Evolutionary conservation across 2,113 vertebrate species (phyloP), one percentile per base, ranked within the genome.

Genomic region (Menidia beryllina): DNA sequence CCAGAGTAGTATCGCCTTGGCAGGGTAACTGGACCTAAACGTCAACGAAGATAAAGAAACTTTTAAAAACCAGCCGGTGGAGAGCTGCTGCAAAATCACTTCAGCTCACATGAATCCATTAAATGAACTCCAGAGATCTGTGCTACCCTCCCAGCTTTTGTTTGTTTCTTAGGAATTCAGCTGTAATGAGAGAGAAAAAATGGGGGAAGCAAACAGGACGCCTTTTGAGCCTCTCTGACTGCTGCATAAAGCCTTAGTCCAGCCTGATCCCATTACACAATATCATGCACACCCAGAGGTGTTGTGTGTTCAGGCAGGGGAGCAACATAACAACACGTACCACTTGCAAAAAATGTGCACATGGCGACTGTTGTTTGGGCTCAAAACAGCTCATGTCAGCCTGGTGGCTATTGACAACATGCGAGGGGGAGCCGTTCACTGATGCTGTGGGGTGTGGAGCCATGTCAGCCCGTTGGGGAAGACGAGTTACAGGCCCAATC

Each of bases 401-500:
- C 51, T 55, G 66, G 23, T 68, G 53, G 48, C 12, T 48, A 24
- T 26, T 24, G 23, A 58, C 69, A 23, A n/a, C 13, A 41, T 19
- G 17, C n/a, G n/a, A 58, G 26, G 10, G 45, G 34, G 14, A 64
- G 7, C 19, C 10, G 38, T 58, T 19, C 45, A 12, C 43, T 58
- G 50, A 45, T 74, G 47, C 23, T 53, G 24, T 19, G 41, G 64
- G 80, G 82, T 27, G 86, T 84, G 85, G 86, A 87, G 82, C 55
- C 79, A 83, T 85, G 86, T 81, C 55, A 79, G 87, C 91, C 19
- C 11, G 89, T 90, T 87, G 86, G 66, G 56, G 30, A 34, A 41
- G 66, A 78, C 74, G 49, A 63, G 82, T 57, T 84, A 84, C 89
- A 80, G 79, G 91, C 81, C 51, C 81, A 68, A 89, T 88, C 79